Conservation (phyloP, 2,113 vertebrate species). For the Nyctibius bracteatus region DNA sequence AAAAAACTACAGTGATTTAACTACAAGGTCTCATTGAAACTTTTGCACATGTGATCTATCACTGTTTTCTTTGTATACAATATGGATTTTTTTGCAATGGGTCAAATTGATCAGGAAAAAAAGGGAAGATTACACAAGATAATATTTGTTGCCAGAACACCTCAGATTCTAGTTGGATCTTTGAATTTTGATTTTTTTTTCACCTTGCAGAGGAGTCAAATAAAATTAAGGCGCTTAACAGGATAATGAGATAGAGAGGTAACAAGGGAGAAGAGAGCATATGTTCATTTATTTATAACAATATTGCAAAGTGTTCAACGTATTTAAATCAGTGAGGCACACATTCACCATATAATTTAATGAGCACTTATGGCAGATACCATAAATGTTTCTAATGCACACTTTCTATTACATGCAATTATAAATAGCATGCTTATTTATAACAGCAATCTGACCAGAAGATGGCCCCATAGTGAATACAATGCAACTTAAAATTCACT, state of each 20-base stretch:
- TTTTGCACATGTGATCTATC: neutral
- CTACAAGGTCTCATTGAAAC: neutral
- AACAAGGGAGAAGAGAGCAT: slow-evolving; percentile 53
- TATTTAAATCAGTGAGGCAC: slow-evolving; percentile 56
- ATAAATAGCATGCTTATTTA: neutral
- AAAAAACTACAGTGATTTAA: neutral
- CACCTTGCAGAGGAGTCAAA: neutral
- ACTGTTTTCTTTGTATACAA: neutral
- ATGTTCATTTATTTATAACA: slow-evolving; percentile 70
- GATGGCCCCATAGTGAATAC: slow-evolving; percentile 44
- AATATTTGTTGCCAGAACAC: neutral
- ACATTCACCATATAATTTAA: slow-evolving; percentile 64
- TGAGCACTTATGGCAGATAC: slow-evolving; percentile 52
- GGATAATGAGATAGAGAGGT: slow-evolving; percentile 54
- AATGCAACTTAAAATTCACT: slow-evolving; percentile 51
- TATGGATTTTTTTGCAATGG: neutral
- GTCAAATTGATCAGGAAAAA: neutral
- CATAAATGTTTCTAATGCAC: slow-evolving; percentile 45
- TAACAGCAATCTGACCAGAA: slow-evolving; percentile 43
- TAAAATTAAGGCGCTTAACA: slow-evolving; percentile 33
- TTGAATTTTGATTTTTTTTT: neutral
- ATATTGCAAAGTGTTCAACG: slow-evolving; percentile 26
- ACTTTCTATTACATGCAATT: slow-evolving; percentile 38
- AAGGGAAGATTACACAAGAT: neutral
- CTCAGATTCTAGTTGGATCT: neutral